Conservation (phyloP, 2,888 invertebrate species). For the Xanthia togata region DNA sequence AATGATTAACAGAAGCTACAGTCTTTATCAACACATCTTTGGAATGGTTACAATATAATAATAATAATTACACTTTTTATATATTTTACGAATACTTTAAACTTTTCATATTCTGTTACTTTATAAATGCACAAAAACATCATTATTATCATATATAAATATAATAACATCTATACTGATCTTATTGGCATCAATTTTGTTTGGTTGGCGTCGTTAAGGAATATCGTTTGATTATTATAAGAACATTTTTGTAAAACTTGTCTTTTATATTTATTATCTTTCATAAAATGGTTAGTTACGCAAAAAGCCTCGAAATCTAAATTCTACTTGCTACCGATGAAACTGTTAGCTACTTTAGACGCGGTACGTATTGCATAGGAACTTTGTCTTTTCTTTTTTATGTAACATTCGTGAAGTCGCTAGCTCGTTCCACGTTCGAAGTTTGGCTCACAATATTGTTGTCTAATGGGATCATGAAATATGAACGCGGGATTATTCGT, state of each 20-base stretch:
- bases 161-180: constrained; percentile 61
- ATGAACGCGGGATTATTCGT: background rate
- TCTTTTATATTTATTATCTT: constrained; percentile 74
- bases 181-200: constrained; percentile 78
- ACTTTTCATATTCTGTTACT: constrained; percentile 65
- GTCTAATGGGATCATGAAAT: background rate
- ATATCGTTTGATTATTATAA: constrained; percentile 68
- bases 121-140: constrained; percentile 65
- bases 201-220: constrained; percentile 78
- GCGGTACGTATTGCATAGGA: constrained; percentile 39
- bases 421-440: background rate
- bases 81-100: constrained; percentile 55
- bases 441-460: background rate
- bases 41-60: constrained; percentile 81
- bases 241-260: constrained; percentile 71
- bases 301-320: constrained; percentile 85
- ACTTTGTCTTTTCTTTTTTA: background rate
- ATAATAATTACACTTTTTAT: constrained; percentile 62
- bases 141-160: constrained; percentile 55
- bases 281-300: constrained; percentile 71
- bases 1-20: constrained; percentile 71
- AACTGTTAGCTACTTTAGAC: constrained; percentile 53
- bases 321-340: constrained; percentile 74
- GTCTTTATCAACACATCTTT: constrained; percentile 83
- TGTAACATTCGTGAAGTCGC: background rate